Base-by-base conservation (phyloP, 53 echinoderm and acorn worm genomes). In the Echinarachnius parma region DNA sequence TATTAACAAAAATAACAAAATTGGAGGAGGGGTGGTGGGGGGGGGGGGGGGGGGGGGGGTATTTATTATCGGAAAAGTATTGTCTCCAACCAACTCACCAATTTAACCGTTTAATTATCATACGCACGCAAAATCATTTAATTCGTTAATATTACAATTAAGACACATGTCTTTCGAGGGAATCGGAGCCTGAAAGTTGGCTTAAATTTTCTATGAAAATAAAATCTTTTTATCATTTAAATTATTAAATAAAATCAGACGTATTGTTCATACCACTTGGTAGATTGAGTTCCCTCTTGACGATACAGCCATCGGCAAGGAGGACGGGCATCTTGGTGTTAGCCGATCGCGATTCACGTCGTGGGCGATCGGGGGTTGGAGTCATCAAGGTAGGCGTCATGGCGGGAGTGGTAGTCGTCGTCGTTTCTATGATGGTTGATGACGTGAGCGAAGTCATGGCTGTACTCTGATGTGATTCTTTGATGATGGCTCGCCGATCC, bases 281-380 rank as follows among this genome's bases (percentile, higher is more conserved):
- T 4, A 50, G 9, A 19, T 50, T 50, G 37, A 72, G 20, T 27
- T 72, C 74, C 37, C 57, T 56, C 28, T 72, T 72, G 8, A 72
- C 57, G 21, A 72, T 72, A 28, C 74, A 37, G 21, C 74, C 74
- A 11, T 72, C 57, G 5, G 74, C 74, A 20, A 72, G 74, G n/a
- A 72, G 45, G 10, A 72, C 25, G 5, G 56, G 56, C 4, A 57
- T 72, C 46, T 57, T 57, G 37, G n/a, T n/a, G n/a, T n/a, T n/a
- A n/a, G n/a, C n/a, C n/a, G n/a, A n/a, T n/a, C n/a, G 42, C 7
- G 42, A 14, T 14, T 14, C 42, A 42, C 42, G 42, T 9, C 42
- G n/a, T n/a, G n/a, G n/a, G n/a, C n/a, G n/a, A 32, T 21, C 4
- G 3, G 22, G 21, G n/a, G 23, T 29, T 46, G n/a, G n/a, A n/a